These are phyloP conservation scores for Anabacerthia variegaticeps DNA, from an alignment of 2,797 vertebrate species.

Conservation along the genomic window DNA sequence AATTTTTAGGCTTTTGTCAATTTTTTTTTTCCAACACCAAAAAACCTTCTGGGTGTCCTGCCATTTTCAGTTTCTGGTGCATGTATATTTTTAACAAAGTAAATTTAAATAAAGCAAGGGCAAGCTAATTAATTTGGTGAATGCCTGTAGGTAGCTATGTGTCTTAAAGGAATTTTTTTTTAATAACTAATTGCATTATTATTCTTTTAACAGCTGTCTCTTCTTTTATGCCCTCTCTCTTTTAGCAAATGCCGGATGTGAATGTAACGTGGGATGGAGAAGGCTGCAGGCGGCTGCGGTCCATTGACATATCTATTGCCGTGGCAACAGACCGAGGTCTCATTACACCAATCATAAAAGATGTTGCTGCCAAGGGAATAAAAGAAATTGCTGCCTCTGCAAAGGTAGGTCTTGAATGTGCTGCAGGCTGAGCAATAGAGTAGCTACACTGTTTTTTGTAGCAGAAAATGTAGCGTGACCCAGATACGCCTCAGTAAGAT, in stretches of 20 bases:
- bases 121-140: background rate
- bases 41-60: background rate
- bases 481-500: background rate
- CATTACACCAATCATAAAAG: constrained; percentile 92
- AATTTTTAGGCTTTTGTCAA: background rate
- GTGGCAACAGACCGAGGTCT: constrained; percentile 93
- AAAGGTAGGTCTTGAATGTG: constrained; percentile 79
- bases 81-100: background rate
- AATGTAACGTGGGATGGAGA: constrained; percentile 91
- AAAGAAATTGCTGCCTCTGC: constrained; percentile 88
- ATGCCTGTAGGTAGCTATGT: background rate
- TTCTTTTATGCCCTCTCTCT: background rate
- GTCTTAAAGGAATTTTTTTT: constrained; percentile 19
- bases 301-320: constrained; percentile 91
- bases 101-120: background rate
- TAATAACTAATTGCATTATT: background rate
- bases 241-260: constrained; percentile 92
- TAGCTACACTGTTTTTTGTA: background rate
- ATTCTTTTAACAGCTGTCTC: constrained; percentile 8
- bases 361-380: constrained; percentile 89
- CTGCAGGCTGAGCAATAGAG: background rate
- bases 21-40: background rate
- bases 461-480: background rate
- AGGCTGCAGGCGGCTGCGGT: constrained; percentile 83
- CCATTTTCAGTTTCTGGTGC: background rate